Evolutionary conservation across 2,113 vertebrate species (phyloP).

Genomic region (Hippocampus comes): DNA sequence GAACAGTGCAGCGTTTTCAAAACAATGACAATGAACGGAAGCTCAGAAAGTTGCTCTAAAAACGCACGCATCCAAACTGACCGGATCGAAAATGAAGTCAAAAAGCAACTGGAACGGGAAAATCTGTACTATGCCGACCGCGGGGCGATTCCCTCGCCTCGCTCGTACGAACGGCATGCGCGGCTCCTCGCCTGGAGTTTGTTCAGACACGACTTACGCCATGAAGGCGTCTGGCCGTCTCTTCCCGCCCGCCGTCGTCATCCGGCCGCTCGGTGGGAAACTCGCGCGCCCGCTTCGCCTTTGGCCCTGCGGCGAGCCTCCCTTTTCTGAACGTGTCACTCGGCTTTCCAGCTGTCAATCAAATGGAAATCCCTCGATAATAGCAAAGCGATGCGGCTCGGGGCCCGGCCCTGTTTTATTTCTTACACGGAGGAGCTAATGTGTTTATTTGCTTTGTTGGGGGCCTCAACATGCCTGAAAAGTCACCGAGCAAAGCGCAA

Average conservation of each 20-base stretch:
- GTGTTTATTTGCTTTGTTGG: neutral
- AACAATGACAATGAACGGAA: no score
- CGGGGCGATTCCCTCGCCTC: no score
- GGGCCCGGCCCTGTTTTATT: conserved; percentile 31
- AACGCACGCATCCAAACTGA: no score
- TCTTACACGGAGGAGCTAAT: neutral
- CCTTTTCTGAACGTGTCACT: conserved; percentile 31
- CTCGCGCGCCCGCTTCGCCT: conserved; percentile 16
- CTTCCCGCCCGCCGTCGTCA: conserved; percentile 58
- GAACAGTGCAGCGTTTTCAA: no score
- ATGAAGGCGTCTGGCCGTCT: conserved; percentile 52
- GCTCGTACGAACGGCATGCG: no score
- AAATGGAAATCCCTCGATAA: conserved; percentile 56
- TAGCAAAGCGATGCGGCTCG: conserved; percentile 41
- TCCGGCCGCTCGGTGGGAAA: conserved; percentile 57
- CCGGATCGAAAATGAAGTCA: no score
- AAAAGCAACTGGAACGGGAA: no score
- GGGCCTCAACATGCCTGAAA: neutral
- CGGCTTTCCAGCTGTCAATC: conserved; percentile 53
- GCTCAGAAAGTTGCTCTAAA: no score
- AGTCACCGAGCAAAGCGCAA: neutral
- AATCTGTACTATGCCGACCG: no score
- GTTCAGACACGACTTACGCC: conserved; percentile 46
- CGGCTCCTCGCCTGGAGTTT: conserved; percentile 42
- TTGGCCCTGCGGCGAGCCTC: conserved; percentile 29